Evolutionary conservation across 30 jellyfish, hydroid and myxozoan genomes (phyloP).

Genomic region (Aurelia sp.): DNA sequence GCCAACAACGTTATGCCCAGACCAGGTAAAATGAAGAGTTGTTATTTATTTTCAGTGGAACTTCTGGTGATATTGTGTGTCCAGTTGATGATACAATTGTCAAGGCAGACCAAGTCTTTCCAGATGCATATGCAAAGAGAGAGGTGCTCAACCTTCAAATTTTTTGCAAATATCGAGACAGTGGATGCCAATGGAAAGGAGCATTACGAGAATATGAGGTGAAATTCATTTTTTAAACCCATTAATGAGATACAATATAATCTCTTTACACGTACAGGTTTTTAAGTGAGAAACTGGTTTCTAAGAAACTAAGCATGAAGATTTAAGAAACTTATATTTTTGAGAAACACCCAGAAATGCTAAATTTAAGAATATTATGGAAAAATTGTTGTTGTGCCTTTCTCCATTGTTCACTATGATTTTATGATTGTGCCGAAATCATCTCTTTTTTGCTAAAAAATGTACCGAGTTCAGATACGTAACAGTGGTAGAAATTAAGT

Average conservation of each 20-base stretch:
- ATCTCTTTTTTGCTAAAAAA: no score
- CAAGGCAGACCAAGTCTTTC: constrained; percentile 37
- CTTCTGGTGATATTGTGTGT: constrained; percentile 28
- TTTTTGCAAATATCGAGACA: constrained; percentile 41
- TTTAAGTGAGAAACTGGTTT: not conserved
- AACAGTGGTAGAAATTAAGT: no score
- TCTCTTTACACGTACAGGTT: not conserved
- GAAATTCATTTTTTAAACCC: not conserved
- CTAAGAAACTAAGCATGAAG: not conserved
- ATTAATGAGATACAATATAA: not conserved
- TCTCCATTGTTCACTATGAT: no score
- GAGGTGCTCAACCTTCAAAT: constrained; percentile 43
- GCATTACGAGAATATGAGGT: constrained; percentile 44
- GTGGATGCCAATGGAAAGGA: constrained; percentile 72
- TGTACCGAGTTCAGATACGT: no score
- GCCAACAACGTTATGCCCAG: no score
- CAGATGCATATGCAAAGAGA: constrained; percentile 57
- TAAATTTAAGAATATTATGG: no score
- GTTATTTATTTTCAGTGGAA: constrained; percentile 23
- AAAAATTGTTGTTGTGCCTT: no score
- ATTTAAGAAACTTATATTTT: not conserved
- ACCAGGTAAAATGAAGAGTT: no score
- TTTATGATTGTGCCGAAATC: no score
- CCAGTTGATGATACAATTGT: constrained; percentile 54
- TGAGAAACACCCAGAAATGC: not conserved